Conservation (phyloP, 2,113 vertebrate genomes). For the Tor tambroides region DNA sequence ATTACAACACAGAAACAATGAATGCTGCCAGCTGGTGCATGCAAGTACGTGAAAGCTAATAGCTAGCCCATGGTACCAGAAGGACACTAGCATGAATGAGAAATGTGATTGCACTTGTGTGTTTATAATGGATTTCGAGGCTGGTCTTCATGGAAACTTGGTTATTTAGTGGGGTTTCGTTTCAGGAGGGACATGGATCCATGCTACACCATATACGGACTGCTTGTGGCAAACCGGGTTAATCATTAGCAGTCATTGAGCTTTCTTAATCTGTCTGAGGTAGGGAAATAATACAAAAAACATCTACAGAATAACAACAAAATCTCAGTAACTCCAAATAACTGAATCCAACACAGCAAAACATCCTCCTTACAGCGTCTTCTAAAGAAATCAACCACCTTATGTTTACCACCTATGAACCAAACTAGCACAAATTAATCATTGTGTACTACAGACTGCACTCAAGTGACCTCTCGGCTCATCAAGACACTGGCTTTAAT, state of each 20-base stretch:
- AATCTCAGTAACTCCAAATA: not conserved
- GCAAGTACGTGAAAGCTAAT: slow-evolving; percentile 23
- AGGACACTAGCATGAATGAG: not conserved
- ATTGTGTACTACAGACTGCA: not conserved
- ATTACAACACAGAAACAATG: slow-evolving; percentile 26
- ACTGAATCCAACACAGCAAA: not conserved
- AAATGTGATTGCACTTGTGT: not conserved
- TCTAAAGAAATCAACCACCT: not conserved
- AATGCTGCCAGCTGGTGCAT: not conserved
- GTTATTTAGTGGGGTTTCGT: slow-evolving; percentile 18
- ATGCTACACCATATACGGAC: not conserved
- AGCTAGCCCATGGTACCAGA: slow-evolving; percentile 24
- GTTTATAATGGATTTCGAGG: not conserved
- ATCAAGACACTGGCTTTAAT: slow-evolving; percentile 21
- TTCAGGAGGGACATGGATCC: not conserved
- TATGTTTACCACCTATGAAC: not conserved
- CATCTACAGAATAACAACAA: not conserved
- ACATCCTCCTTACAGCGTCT: not conserved
- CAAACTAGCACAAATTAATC: not conserved
- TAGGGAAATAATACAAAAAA: not conserved
- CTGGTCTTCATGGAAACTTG: slow-evolving; percentile 41
- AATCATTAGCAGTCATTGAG: slow-evolving; percentile 27
- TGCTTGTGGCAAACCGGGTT: not conserved
- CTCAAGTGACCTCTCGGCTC: slow-evolving; percentile 6
- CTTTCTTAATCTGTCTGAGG: not conserved